phyloP scores from a whole-genome alignment of 1,140 invertebrate species.

The Drosophila nigromelanica region DNA sequence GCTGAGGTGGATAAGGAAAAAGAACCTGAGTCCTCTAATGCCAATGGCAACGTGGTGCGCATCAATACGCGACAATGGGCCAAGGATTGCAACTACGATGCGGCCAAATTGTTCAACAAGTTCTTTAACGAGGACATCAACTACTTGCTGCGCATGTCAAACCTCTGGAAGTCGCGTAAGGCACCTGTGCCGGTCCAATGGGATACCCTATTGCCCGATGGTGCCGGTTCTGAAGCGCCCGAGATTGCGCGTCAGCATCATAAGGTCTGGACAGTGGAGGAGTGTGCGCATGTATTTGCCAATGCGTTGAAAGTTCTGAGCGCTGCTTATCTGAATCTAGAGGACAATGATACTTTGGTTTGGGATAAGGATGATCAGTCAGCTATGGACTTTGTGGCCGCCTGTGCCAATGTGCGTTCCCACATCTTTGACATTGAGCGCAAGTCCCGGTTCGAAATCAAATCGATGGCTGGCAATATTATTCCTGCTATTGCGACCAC shows the following conservation, averaged over 20 bases:
- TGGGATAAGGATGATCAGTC: conserved; percentile 99
- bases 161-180: conserved; percentile 95
- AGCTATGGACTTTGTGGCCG: conserved; percentile 98
- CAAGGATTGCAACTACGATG: conserved; percentile 91
- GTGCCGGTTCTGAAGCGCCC: conserved; percentile 60
- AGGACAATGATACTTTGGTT: conserved; percentile 90
- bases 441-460: conserved; percentile 97
- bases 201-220: conserved; percentile 87
- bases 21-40: conserved; percentile 35
- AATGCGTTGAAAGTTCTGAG: conserved; percentile 89
- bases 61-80: conserved; percentile 97
- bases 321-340: conserved; percentile 86
- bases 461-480: conserved; percentile 99
- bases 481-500: conserved; percentile 99
- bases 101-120: conserved; percentile 93
- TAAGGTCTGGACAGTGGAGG: conserved; percentile 91
- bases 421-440: conserved; percentile 95
- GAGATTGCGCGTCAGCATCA: conserved; percentile 88
- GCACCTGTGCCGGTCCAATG: conserved; percentile 93
- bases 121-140: conserved; percentile 98
- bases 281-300: conserved; percentile 89
- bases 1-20: conserved; percentile 84
- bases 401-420: conserved; percentile 96
- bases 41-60: conserved; percentile 89
- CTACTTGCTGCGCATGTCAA: conserved; percentile 97